Conservation (phyloP, 2,797 vertebrate genomes). For the Acipenser ruthenus region DNA sequence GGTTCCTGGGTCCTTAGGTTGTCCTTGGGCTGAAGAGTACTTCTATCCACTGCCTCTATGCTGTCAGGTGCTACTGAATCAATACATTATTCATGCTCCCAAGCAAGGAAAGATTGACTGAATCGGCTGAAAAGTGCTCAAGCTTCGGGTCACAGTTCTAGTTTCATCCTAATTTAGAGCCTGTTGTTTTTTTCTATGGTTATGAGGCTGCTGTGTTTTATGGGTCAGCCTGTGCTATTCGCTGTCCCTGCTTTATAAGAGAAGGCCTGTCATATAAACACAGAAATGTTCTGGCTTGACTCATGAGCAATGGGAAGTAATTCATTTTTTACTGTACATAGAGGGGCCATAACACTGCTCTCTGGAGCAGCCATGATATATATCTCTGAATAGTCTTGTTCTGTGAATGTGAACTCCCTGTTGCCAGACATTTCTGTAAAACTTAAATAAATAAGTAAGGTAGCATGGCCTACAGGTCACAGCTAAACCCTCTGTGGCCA, state of each 20-base stretch:
- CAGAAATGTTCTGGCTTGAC: conserved; percentile 52
- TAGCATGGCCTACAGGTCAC: too few relatives aligned
- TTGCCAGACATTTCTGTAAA: too few relatives aligned
- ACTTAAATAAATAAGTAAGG: too few relatives aligned
- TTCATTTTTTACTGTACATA: conserved; percentile 45
- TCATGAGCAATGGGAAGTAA: conserved; percentile 46
- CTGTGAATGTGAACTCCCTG: too few relatives aligned
- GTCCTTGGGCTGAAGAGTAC: background rate
- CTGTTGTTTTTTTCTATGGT: conserved; percentile 57
- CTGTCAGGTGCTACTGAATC: background rate
- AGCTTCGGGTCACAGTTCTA: conserved; percentile 24
- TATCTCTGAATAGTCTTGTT: background rate
- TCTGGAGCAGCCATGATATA: background rate
- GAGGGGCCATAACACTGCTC: conserved; percentile 41
- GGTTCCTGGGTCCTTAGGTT: background rate
- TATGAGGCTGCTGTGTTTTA: conserved; percentile 48
- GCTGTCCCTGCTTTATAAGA: conserved; percentile 52
- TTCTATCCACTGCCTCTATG: too few relatives aligned
- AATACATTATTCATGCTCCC: background rate
- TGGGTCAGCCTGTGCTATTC: conserved; percentile 43
- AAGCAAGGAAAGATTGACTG: conserved; percentile 10
- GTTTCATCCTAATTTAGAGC: conserved; percentile 56
- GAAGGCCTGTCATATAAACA: conserved; percentile 59
- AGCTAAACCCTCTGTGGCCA: too few relatives aligned
- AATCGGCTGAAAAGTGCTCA: conserved; percentile 15